These are phyloP conservation scores for Sebastes diploproa DNA, from an alignment of 2,797 vertebrate genomes.

Conservation along the genomic window DNA sequence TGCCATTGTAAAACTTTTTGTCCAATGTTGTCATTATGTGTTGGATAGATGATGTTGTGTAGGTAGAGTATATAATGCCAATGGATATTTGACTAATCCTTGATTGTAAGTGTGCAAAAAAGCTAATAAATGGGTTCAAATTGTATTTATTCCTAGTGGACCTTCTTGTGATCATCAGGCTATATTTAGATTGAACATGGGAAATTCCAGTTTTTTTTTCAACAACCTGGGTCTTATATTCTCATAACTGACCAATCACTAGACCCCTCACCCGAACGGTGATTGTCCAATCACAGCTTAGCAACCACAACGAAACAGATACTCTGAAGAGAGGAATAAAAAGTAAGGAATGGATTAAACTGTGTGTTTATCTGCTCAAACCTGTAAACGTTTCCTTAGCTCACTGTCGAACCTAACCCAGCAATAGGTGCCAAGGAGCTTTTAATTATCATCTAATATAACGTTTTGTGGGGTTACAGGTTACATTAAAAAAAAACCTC, in stretches of 20 bases:
- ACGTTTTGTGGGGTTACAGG: not conserved
- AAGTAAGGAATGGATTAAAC: not conserved
- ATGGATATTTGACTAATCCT: slow-evolving; percentile 71
- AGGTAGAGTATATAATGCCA: slow-evolving; percentile 70
- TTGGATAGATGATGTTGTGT: slow-evolving; percentile 76
- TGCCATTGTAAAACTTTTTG: slow-evolving; percentile 74
- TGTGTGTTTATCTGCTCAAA: not conserved
- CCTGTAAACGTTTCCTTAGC: no score
- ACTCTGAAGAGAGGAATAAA: fast-evolving
- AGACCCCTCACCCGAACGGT: fast-evolving
- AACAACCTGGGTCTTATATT: not conserved
- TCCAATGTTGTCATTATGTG: slow-evolving; percentile 73
- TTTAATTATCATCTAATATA: not conserved
- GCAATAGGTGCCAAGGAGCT: no score
- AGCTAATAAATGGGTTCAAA: slow-evolving; percentile 78
- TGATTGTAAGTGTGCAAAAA: slow-evolving; percentile 82
- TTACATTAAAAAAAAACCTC: no score
- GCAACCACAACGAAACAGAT: not conserved
- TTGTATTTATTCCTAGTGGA: slow-evolving; percentile 38
- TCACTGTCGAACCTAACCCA: not conserved
- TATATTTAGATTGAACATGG: not conserved
- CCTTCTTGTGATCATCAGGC: slow-evolving; percentile 25
- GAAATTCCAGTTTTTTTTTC: not conserved
- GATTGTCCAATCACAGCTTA: not conserved
- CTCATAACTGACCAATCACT: not conserved